phyloP scores from a whole-genome alignment of 1,140 invertebrate genomes.

The Samia ricini region DNA sequence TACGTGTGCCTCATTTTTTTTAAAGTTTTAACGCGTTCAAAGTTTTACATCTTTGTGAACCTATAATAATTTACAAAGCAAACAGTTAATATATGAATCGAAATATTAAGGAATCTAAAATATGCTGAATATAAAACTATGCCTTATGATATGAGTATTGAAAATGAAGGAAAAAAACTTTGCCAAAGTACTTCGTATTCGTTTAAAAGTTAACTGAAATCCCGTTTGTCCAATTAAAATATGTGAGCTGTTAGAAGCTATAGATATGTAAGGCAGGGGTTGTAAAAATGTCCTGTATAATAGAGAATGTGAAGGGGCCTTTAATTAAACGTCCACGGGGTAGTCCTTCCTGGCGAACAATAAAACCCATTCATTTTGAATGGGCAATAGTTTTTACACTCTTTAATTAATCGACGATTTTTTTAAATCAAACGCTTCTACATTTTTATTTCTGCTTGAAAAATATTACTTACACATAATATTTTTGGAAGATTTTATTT shows the following conservation, averaged over 20 bases:
- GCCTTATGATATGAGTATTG: too few species aligned
- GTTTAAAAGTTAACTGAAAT: background rate
- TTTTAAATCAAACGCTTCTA: slow-evolving; percentile 2
- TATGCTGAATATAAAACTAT: background rate
- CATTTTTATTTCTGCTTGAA: background rate
- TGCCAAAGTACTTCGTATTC: background rate
- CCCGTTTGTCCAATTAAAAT: background rate
- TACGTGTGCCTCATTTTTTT: too few species aligned
- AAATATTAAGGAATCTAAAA: too few species aligned
- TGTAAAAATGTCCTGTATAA: slow-evolving; percentile 59
- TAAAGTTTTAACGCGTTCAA: too few species aligned
- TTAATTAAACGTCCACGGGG: slow-evolving; percentile 67
- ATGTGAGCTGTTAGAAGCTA: background rate
- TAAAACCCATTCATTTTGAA: slow-evolving; percentile 53
- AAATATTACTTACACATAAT: background rate
- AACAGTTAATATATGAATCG: too few species aligned
- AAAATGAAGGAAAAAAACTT: background rate
- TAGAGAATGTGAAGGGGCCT: slow-evolving; percentile 51
- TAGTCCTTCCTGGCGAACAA: slow-evolving; percentile 41
- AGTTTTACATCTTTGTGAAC: too few species aligned
- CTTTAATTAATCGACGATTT: slow-evolving; percentile 28
- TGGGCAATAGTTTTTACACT: slow-evolving; percentile 36
- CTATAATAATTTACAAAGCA: too few species aligned
- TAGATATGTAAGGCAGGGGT: slow-evolving; percentile 23
- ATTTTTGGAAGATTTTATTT: too few species aligned